Evolutionary conservation across 2,888 invertebrate genomes (phyloP).

Genomic region (Rotaria socialis): DNA sequence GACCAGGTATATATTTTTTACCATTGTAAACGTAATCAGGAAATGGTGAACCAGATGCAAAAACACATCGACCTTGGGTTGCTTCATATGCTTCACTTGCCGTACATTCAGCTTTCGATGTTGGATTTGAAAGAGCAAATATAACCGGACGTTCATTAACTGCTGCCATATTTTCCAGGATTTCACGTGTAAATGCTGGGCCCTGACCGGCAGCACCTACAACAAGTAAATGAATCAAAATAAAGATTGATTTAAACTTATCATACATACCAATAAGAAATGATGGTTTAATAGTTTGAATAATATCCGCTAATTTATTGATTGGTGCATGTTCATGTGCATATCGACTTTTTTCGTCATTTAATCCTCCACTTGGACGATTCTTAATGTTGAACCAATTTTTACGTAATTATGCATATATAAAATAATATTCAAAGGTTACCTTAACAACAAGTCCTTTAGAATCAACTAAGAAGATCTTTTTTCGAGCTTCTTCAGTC

Average conservation of each 20-base stretch:
- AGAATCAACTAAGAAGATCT: slow-evolving; percentile 92
- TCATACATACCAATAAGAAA: slow-evolving; percentile 75
- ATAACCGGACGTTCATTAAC: slow-evolving; percentile 81
- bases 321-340: slow-evolving; percentile 75
- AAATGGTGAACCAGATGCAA: slow-evolving; percentile 93
- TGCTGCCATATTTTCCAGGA: slow-evolving; percentile 78
- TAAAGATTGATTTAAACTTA: no score
- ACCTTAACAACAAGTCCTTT: slow-evolving; percentile 82
- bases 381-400: slow-evolving; percentile 58
- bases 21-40: slow-evolving; percentile 75
- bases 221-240: neutral
- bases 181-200: slow-evolving; percentile 83
- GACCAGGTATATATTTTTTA: slow-evolving; percentile 80
- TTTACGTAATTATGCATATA: neutral
- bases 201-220: slow-evolving; percentile 81
- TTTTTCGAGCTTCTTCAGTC: slow-evolving; percentile 71
- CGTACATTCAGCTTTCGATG: slow-evolving; percentile 96
- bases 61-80: slow-evolving; percentile 75
- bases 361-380: slow-evolving; percentile 70
- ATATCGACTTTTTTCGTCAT: slow-evolving; percentile 70
- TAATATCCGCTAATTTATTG: slow-evolving; percentile 74
- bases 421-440: slow-evolving; percentile 40
- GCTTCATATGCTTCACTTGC: slow-evolving; percentile 87
- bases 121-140: slow-evolving; percentile 96
- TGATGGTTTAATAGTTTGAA: slow-evolving; percentile 75